phyloP scores from a whole-genome alignment of 2,797 vertebrate species.

The Coreius guichenoti region DNA sequence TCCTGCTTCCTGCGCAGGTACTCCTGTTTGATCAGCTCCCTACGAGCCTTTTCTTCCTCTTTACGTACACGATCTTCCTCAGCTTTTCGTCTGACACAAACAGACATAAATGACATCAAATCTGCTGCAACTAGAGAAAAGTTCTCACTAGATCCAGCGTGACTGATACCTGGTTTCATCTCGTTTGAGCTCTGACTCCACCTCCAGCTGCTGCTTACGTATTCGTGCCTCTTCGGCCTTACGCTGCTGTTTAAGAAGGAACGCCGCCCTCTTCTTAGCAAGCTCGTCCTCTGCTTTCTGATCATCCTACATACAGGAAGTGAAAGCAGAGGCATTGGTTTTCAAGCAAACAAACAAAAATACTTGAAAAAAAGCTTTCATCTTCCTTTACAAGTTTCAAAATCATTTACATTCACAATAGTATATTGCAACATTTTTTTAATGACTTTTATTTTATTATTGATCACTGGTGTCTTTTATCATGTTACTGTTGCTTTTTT shows the following conservation, averaged over 20 bases:
- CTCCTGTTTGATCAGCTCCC: constrained; percentile 89
- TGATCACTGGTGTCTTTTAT: neutral
- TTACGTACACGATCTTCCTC: constrained; percentile 88
- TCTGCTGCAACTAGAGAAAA: neutral
- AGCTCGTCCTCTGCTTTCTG: constrained; percentile 88
- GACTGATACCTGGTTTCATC: constrained; percentile 83
- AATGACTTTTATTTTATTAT: neutral
- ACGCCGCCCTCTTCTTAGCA: constrained; percentile 84
- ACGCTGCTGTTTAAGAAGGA: constrained; percentile 87
- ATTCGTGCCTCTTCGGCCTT: constrained; percentile 85
- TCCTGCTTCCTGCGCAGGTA: constrained; percentile 87
- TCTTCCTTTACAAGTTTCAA: neutral
- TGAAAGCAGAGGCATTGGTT: neutral
- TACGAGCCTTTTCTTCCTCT: constrained; percentile 86
- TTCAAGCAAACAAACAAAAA: neutral
- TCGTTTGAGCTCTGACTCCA: constrained; percentile 83
- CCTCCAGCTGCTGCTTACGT: constrained; percentile 84
- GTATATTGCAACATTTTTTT: neutral
- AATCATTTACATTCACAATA: neutral
- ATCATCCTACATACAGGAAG: constrained; percentile 76
- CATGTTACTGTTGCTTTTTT: no score
- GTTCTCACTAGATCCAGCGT: neutral
- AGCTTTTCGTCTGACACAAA: constrained; percentile 81
- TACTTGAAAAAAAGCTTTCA: no score
- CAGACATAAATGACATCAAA: neutral